Conservation (phyloP, 2,113 vertebrate species). For the Zapus hudsonius region DNA sequence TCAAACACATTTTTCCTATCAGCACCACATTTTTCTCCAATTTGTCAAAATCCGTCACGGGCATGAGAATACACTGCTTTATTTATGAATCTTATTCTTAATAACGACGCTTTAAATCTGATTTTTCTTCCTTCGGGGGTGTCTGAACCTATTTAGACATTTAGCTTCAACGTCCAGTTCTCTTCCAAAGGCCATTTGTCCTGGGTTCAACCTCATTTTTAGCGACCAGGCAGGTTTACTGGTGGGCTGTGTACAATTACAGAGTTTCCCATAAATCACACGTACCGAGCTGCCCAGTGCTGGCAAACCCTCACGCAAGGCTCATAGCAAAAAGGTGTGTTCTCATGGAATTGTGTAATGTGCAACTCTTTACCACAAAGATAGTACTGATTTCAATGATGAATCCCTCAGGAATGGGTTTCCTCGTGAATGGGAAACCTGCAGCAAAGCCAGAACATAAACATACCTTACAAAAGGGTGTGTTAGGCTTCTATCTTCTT, state of each 20-base stretch:
- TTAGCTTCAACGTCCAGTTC: not conserved
- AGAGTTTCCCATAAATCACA: conserved; percentile 12
- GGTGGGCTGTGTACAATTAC: not conserved
- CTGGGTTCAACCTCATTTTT: not conserved
- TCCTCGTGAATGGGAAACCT: conserved; percentile 29
- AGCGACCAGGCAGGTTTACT: not conserved
- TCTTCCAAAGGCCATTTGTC: conserved; percentile 4
- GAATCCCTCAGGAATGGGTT: conserved; percentile 49
- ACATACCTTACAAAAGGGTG: conserved; percentile 23
- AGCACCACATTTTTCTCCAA: not conserved
- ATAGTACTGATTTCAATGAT: conserved; percentile 22
- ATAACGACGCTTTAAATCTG: conserved; percentile 7
- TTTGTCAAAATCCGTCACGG: conserved; percentile 43
- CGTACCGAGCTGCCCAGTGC: accelerated
- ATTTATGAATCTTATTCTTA: not conserved
- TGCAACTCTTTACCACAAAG: not conserved
- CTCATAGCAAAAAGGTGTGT: not conserved
- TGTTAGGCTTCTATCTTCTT: not conserved
- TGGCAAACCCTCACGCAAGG: conserved; percentile 6
- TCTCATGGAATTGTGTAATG: not conserved
- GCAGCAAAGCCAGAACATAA: conserved; percentile 46
- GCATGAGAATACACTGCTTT: conserved; percentile 22
- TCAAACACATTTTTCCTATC: conserved; percentile 18
- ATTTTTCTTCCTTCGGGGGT: not conserved
- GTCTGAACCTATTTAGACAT: conserved; percentile 3